Conservation (phyloP, 2,888 invertebrate genomes). For the Callosobruchus maculatus region DNA sequence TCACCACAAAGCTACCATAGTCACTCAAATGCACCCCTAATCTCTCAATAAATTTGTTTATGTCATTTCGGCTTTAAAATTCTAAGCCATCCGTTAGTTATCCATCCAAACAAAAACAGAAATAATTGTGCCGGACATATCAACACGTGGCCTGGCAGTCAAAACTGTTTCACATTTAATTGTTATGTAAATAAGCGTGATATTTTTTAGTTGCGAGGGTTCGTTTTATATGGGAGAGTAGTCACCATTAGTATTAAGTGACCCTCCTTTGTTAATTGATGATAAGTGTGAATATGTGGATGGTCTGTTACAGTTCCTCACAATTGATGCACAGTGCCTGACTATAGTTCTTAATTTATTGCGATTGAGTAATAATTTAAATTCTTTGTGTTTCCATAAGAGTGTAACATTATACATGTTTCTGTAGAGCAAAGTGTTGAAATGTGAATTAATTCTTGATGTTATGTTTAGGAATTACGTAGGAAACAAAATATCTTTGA, state of each 20-base stretch:
- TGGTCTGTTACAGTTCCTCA: not conserved
- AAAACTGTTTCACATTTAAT: conserved; percentile 16
- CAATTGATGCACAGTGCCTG: no score
- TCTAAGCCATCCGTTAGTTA: not conserved
- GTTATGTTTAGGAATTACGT: no score
- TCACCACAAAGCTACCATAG: no score
- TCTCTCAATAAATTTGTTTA: not conserved
- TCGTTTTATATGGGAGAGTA: conserved; percentile 1
- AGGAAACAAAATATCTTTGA: no score
- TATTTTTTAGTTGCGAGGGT: conserved; percentile 15
- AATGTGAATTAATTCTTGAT: no score
- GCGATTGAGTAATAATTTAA: no score
- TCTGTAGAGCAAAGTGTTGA: no score
- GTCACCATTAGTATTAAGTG: not conserved
- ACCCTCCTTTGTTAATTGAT: not conserved
- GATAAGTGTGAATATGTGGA: not conserved
- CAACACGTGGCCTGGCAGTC: conserved; percentile 24
- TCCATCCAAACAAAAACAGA: conserved; percentile 11
- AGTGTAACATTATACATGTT: no score
- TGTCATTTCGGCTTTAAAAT: not conserved
- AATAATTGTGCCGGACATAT: conserved; percentile 20
- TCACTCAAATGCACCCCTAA: not conserved
- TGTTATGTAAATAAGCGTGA: conserved; percentile 29
- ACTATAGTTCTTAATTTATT: no score
- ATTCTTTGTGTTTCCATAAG: no score